Evolutionary conservation across 2,888 invertebrate species (phyloP).

Genomic region (Melanostoma mellinum): DNA sequence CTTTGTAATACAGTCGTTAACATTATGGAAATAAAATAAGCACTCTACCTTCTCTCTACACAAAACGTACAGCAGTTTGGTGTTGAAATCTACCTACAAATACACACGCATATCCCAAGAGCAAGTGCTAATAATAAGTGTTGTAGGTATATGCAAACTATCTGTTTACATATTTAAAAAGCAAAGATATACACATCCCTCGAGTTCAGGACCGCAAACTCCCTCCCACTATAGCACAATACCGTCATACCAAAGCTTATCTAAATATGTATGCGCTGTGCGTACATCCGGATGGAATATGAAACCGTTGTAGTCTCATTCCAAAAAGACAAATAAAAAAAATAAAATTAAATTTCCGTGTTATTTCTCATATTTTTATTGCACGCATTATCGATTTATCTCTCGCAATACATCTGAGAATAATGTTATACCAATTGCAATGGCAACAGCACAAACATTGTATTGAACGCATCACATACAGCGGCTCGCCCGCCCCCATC

Average conservation of each 20-base stretch:
- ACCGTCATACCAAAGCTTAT: conserved; percentile 10
- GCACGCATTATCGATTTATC: conserved; percentile 64
- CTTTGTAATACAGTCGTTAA: too few species aligned
- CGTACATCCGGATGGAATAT: conserved; percentile 43
- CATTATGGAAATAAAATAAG: too few species aligned
- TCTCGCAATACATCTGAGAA: conserved; percentile 56
- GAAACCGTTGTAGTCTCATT: conserved; percentile 19
- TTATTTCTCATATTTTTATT: conserved; percentile 54
- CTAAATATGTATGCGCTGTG: conserved; percentile 47
- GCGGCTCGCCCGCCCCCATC: neutral
- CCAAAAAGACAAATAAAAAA: conserved; percentile 20
- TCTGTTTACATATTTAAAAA: conserved; percentile 51
- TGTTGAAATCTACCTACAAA: too few species aligned
- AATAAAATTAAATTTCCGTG: conserved; percentile 40
- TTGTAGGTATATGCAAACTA: conserved; percentile 34
- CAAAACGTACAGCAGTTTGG: too few species aligned
- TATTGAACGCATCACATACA: conserved; percentile 57
- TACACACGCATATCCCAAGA: too few species aligned
- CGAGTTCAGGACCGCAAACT: neutral
- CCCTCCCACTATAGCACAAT: conserved; percentile 1
- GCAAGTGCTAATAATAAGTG: too few species aligned
- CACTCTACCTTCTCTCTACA: too few species aligned
- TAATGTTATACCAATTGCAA: conserved; percentile 60
- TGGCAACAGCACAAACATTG: conserved; percentile 52
- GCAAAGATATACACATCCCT: conserved; percentile 17